Evolutionary conservation across 2,888 invertebrate species (phyloP).

Genomic region (Monopis laevigella): DNA sequence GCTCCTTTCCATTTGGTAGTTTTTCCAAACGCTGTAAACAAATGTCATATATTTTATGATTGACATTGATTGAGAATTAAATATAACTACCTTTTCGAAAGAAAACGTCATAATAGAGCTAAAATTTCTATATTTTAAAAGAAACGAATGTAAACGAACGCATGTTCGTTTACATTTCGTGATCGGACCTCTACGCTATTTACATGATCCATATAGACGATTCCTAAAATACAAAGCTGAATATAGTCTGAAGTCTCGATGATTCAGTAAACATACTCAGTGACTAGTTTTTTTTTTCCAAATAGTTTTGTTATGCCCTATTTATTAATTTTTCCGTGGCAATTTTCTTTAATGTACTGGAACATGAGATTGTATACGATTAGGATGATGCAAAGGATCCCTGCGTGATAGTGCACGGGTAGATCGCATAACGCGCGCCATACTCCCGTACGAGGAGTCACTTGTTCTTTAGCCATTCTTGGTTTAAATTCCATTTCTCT

Average conservation of each 20-base stretch:
- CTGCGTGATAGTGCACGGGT: conserved; percentile 63
- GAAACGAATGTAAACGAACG: too few relatives aligned
- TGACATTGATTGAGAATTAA: neutral
- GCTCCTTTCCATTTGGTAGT: too few relatives aligned
- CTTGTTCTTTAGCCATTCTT: conserved; percentile 41
- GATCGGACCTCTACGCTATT: too few relatives aligned
- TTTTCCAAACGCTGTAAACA: too few relatives aligned
- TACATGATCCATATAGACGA: too few relatives aligned
- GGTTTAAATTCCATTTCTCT: conserved; percentile 18
- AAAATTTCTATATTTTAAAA: too few relatives aligned
- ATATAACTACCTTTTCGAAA: neutral
- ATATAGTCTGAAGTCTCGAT: neutral
- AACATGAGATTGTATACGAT: conserved; percentile 62
- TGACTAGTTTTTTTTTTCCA: conserved; percentile 51
- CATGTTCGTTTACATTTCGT: too few relatives aligned
- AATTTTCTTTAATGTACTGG: conserved; percentile 59
- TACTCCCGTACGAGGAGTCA: conserved; percentile 38
- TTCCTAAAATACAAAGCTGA: neutral
- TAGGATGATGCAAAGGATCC: conserved; percentile 57
- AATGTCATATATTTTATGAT: too few relatives aligned
- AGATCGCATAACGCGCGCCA: conserved; percentile 49
- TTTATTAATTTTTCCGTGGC: conserved; percentile 36
- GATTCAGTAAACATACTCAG: conserved; percentile 26
- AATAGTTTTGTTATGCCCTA: conserved; percentile 13
- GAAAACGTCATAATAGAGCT: too few relatives aligned